Base-by-base conservation (phyloP, 37 sponge, comb jelly and placozoan species). In the Halichondria panicea region DNA sequence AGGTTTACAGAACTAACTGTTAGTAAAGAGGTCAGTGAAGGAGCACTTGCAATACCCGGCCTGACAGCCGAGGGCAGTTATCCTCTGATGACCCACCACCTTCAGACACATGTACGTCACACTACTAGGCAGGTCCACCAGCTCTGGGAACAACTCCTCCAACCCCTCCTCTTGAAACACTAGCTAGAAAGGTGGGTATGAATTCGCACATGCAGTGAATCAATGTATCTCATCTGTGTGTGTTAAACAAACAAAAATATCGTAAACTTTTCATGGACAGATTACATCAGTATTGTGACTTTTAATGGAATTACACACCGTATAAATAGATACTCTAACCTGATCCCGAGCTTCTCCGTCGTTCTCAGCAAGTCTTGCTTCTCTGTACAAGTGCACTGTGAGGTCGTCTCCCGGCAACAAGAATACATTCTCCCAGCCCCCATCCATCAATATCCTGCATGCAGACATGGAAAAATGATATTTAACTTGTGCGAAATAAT, bases 351-450 rank as follows among this genome's bases (percentile, higher is more conserved):
- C 52, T 15, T 48, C 52, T 48, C 52, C 11, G 55, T 66, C 33
- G 43, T 36, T 6, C 24, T 8, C 12, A 21, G 72, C 55, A 27
- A 71, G 61, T 19, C 12, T 12, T 38, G 19, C 28, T 37, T 80
- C 68, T 66, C 75, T 46, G 54, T 78, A 93, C 33, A 89, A 40
- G 68, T 93, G 94, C 8, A 93, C 71, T 1, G 68, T 78, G 25
- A 70, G 62, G 38, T 93, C 94, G 54, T 85, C 83, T 50, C 94
- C 94, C 31, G 91, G 34, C 24, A 93, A 55, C 31, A 93, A 83
- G 45, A 93, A 93, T 32, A 89, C 90, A 37, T 75, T 65, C 48
- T 86, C 84, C 83, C 83, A 76, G 21, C 55, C 57, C 33, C 69
- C 71, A 35, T 52, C 70, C 7, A 44, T 53, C 30, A 82, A n/a